phyloP scores from a whole-genome alignment of 1,140 invertebrate species.

The Onthophagus taurus region DNA sequence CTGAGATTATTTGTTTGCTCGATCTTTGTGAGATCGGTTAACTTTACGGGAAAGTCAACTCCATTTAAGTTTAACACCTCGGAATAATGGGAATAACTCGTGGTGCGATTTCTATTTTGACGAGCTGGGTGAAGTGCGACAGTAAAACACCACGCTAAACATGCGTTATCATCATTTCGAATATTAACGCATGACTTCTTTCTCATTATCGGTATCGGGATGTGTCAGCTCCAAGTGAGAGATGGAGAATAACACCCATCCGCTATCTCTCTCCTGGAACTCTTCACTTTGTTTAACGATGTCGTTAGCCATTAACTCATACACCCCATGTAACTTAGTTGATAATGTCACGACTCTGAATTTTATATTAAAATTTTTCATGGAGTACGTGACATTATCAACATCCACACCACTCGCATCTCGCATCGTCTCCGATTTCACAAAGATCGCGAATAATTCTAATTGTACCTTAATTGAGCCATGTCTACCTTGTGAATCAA shows the following conservation, averaged over 20 bases:
- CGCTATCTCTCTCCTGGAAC: slow-evolving; percentile 18
- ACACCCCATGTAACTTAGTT: too few relatives aligned
- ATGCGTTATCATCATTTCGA: slow-evolving; percentile 32
- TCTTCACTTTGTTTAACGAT: too few relatives aligned
- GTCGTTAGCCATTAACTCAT: too few relatives aligned
- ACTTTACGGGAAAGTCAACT: slow-evolving; percentile 34
- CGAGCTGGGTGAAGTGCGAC: slow-evolving; percentile 29
- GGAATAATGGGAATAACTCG: slow-evolving; percentile 28
- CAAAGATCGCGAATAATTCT: too few relatives aligned
- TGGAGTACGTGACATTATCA: too few relatives aligned
- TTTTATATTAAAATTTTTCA: too few relatives aligned
- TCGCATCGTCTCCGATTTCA: too few relatives aligned
- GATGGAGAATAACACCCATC: slow-evolving; percentile 12
- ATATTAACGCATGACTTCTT: slow-evolving; percentile 35
- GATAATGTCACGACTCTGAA: too few relatives aligned
- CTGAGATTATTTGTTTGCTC: slow-evolving; percentile 34
- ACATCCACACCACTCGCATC: too few relatives aligned
- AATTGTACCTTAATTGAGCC: too few relatives aligned
- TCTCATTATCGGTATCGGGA: neutral
- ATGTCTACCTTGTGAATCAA: too few relatives aligned
- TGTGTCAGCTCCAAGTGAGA: slow-evolving; percentile 4
- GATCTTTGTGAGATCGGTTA: slow-evolving; percentile 34
- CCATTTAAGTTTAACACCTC: slow-evolving; percentile 33
- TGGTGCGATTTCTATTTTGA: slow-evolving; percentile 21
- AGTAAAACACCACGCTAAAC: slow-evolving; percentile 33